Conservation (phyloP, 2,888 invertebrate species). For the Euplagia quadripunctaria region DNA sequence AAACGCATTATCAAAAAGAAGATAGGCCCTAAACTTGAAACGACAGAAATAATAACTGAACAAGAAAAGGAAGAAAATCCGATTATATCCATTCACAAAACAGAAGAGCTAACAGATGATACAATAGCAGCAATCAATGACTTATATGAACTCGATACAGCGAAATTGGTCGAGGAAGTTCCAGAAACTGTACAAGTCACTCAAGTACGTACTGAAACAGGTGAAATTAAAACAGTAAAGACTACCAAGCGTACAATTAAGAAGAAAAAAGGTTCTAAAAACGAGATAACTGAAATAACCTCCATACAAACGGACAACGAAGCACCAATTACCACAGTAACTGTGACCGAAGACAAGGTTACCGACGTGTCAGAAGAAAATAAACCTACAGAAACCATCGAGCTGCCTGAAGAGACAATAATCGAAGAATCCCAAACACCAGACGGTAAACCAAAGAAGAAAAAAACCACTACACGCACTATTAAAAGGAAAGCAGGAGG, state of each 20-base stretch:
- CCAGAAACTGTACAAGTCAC: conserved; percentile 4
- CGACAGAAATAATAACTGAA: neutral
- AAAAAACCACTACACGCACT: conserved; percentile 55
- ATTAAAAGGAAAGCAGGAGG: conserved; percentile 22
- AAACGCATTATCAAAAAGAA: no score
- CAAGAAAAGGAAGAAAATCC: neutral
- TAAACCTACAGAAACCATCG: neutral
- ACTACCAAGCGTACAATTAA: neutral
- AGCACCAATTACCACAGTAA: conserved; percentile 39
- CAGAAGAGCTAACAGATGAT: neutral
- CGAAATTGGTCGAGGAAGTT: neutral
- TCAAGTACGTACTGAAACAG: neutral
- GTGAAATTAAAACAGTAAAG: neutral
- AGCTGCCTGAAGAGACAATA: conserved; percentile 10
- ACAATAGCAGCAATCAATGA: neutral
- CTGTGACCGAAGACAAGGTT: conserved; percentile 8
- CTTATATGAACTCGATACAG: neutral
- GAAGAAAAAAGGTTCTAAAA: neutral
- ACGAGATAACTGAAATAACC: neutral
- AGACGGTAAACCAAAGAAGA: conserved; percentile 23
- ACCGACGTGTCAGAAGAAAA: conserved; percentile 1
- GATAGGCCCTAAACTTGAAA: no score
- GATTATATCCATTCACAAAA: neutral
- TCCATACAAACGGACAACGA: conserved; percentile 48
- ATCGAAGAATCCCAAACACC: conserved; percentile 1